These are phyloP conservation scores for Euzophera pinguis DNA, from an alignment of 2,888 invertebrate genomes.

Conservation along the genomic window DNA sequence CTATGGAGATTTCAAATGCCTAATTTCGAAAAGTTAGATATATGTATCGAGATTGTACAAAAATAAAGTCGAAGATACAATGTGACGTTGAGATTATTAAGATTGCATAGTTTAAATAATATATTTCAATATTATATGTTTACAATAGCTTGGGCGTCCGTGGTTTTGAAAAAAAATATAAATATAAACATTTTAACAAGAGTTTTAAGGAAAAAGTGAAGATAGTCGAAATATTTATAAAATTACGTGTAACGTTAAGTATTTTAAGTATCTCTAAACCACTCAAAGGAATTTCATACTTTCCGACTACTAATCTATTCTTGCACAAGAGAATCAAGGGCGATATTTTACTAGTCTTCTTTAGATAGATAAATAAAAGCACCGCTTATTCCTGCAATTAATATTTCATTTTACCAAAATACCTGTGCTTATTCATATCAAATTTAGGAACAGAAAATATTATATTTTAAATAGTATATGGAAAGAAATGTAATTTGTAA, in stretches of 20 bases:
- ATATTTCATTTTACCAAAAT: background rate
- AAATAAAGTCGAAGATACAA: slow-evolving; percentile 5
- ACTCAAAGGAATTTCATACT: too few relatives aligned
- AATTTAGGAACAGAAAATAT: too few relatives aligned
- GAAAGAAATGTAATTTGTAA: too few relatives aligned
- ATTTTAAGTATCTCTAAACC: too few relatives aligned
- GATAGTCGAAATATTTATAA: too few relatives aligned
- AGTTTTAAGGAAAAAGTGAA: too few relatives aligned
- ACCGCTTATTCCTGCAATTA: background rate
- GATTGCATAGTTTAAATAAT: slow-evolving; percentile 10
- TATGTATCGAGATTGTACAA: slow-evolving; percentile 12
- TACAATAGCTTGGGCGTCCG: slow-evolving; percentile 24
- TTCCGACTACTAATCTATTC: too few relatives aligned
- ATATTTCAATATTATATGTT: slow-evolving; percentile 10
- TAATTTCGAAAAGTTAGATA: background rate
- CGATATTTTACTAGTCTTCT: too few relatives aligned
- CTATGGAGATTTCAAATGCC: background rate
- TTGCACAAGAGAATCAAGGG: too few relatives aligned
- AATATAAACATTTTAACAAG: background rate
- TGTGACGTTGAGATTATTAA: slow-evolving; percentile 11
- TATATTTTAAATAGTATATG: too few relatives aligned
- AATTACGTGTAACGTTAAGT: too few relatives aligned
- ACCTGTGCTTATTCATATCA: too few relatives aligned
- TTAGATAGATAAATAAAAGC: background rate
- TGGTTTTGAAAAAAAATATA: slow-evolving; percentile 5